A percentile compares a stretch with the other conserved stretches of the same genome.
Conservation (phyloP, 2,113 vertebrate species). For the Oenanthe melanoleuca region DNA sequence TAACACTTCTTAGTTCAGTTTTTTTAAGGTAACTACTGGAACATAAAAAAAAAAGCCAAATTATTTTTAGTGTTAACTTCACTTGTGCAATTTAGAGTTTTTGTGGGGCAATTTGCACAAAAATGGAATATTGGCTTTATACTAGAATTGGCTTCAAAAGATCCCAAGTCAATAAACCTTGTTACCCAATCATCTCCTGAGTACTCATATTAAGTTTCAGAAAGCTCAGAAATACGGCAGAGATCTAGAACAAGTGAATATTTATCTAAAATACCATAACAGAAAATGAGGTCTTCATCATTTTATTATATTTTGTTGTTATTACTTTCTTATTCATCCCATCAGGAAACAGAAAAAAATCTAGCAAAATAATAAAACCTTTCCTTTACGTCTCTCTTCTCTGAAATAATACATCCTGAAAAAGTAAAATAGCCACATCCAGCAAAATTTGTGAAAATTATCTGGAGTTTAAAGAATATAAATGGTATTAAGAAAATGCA, state of each 20-base stretch:
- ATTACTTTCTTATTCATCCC: background rate
- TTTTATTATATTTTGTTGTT: background rate
- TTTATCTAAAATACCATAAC: background rate
- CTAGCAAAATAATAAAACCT: background rate
- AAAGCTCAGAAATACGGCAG: background rate
- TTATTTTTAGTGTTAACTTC: background rate
- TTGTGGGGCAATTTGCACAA: background rate
- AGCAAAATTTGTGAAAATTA: background rate
- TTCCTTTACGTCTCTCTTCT: background rate
- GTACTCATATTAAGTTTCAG: background rate
- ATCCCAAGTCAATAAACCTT: background rate
- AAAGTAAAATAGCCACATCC: background rate
- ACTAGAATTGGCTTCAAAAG: background rate
- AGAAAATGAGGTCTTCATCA: background rate
- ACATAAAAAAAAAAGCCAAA: background rate
- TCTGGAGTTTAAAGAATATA: background rate
- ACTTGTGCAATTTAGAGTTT: background rate
- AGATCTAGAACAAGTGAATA: background rate
- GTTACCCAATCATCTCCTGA: background rate
- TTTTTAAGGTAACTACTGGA: background rate
- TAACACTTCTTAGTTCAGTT: background rate
- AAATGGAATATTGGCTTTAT: background rate
- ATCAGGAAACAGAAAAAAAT: background rate
- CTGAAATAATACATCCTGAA: background rate
- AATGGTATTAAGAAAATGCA: accelerated